A percentile compares a stretch with the other conserved stretches of the same genome.
Evolutionary conservation across 2,888 invertebrate genomes (phyloP).

Genomic region (Chaitophorus viminalis): DNA sequence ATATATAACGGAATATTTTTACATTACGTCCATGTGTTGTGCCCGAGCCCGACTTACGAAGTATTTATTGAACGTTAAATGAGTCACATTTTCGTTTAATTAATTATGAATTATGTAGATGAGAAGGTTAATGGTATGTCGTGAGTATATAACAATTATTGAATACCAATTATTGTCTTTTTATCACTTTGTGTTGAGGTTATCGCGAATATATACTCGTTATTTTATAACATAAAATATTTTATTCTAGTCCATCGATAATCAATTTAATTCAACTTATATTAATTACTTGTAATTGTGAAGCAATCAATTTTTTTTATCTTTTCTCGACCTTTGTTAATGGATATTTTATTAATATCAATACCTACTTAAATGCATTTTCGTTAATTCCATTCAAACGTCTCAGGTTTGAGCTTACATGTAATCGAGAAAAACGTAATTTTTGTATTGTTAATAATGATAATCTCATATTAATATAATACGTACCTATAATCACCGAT

Average conservation of each 20-base stretch:
- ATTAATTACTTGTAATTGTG: constrained; percentile 18
- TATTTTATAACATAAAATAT: not conserved
- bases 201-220: constrained; percentile 4
- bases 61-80: not conserved
- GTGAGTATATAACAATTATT: constrained; percentile 11
- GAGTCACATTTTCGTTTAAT: not conserved
- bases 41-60: not conserved
- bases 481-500: not conserved
- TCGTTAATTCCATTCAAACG: constrained; percentile 10
- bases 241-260: constrained; percentile 7
- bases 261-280: not conserved
- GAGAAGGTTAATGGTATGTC: not conserved
- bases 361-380: not conserved
- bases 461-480: not conserved
- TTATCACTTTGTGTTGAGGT: not conserved
- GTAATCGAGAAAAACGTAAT: not conserved
- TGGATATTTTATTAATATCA: not conserved
- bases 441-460: not conserved
- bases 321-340: constrained; percentile 1
- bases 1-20: not conserved
- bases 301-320: not conserved
- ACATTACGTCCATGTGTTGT: not conserved
- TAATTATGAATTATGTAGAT: not conserved
- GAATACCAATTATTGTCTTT: constrained; percentile 1
- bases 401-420: not conserved